Percentiles rank a stretch among this genome's conserved stretches.
Evolutionary conservation across 2,888 invertebrate species (phyloP).

Genomic region (Amblyteles armatorius): DNA sequence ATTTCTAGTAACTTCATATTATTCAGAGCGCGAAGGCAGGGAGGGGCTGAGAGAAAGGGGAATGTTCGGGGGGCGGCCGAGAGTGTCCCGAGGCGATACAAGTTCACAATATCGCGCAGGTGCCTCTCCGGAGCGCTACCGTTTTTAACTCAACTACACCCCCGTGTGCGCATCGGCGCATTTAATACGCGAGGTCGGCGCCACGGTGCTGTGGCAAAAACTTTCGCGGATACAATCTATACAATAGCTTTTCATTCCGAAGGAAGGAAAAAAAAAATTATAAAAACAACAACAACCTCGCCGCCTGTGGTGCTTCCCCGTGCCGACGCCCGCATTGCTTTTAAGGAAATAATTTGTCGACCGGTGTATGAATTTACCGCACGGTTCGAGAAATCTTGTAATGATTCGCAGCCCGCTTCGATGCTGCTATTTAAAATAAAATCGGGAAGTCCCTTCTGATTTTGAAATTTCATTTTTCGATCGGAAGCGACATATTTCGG

Average conservation of each 20-base stretch:
- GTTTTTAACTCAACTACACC: constrained; percentile 46
- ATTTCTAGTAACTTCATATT: constrained; percentile 80
- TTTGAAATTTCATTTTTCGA: neutral
- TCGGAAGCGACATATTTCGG: neutral
- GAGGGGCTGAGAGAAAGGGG: neutral
- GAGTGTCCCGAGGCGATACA: constrained; percentile 66
- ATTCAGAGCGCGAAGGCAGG: constrained; percentile 56
- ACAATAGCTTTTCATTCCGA: constrained; percentile 26
- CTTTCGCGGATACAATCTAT: constrained; percentile 46
- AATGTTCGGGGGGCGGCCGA: constrained; percentile 32
- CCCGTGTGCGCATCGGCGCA: constrained; percentile 51
- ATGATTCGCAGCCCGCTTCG: constrained; percentile 36
- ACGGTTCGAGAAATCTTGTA: constrained; percentile 11
- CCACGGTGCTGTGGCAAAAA: constrained; percentile 29
- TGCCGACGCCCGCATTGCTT: neutral
- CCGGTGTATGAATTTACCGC: neutral
- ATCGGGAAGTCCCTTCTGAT: neutral
- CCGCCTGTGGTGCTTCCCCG: neutral
- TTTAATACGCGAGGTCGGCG: constrained; percentile 30
- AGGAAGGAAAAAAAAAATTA: constrained; percentile 1
- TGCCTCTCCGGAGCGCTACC: constrained; percentile 16
- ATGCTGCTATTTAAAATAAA: neutral
- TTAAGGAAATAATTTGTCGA: constrained; percentile 21
- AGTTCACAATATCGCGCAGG: constrained; percentile 59
- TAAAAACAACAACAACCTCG: neutral